A percentile compares a stretch with the other conserved stretches of the same genome.
These are phyloP conservation scores for Trissonchulus latispiculum DNA, from an alignment of 2,888 invertebrate species.

Conservation along the genomic window DNA sequence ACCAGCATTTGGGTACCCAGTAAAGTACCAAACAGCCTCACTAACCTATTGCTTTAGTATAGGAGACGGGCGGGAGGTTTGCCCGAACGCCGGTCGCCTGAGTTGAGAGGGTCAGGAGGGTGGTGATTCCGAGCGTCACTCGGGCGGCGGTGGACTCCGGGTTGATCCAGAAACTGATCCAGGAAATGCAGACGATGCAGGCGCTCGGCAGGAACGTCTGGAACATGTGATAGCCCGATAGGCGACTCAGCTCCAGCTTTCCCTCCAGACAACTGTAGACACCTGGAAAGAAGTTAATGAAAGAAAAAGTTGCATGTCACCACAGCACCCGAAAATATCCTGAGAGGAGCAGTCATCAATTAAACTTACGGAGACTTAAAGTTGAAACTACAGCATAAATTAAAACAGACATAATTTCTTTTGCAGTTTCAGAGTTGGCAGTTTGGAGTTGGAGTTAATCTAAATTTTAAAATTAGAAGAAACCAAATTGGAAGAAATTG, in stretches of 20 bases:
- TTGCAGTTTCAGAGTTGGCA: too few relatives aligned
- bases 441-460: too few relatives aligned
- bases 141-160: constrained; percentile 41
- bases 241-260: constrained; percentile 35
- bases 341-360: too few relatives aligned
- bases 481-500: too few relatives aligned
- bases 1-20: too few relatives aligned
- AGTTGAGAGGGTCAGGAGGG: constrained; percentile 41
- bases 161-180: constrained; percentile 43
- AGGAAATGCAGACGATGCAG: constrained; percentile 42
- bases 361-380: too few relatives aligned
- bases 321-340: too few relatives aligned
- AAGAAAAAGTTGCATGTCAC: too few relatives aligned
- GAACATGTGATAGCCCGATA: constrained; percentile 40
- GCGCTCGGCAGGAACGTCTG: constrained; percentile 42
- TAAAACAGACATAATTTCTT: too few relatives aligned
- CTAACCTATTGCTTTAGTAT: constrained; percentile 24
- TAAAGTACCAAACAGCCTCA: too few relatives aligned
- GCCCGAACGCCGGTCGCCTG: constrained; percentile 33
- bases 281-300: constrained; percentile 32
- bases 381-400: too few relatives aligned
- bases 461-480: too few relatives aligned
- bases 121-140: constrained; percentile 43
- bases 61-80: constrained; percentile 28
- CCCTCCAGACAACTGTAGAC: constrained; percentile 39